Percentiles rank a stretch among this genome's conserved stretches.
These are phyloP conservation scores for Enteromius anoplus DNA, from an alignment of 2,797 vertebrate species.

Conservation along the genomic window DNA sequence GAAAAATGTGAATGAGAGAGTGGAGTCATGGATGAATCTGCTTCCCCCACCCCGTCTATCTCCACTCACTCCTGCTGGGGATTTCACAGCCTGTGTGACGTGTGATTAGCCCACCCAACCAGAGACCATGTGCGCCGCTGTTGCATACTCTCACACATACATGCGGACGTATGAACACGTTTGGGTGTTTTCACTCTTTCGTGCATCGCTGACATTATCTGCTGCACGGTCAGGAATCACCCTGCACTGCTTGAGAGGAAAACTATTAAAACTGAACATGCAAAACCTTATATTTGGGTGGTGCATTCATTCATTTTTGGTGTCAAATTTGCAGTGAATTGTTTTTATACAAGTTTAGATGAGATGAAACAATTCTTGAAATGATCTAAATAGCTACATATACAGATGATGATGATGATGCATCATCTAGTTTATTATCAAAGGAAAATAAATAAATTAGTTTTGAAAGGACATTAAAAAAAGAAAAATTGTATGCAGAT, in stretches of 20 bases:
- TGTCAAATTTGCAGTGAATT: not conserved
- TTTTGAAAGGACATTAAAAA: not conserved
- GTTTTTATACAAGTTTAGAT: not conserved
- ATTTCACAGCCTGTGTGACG: conserved; percentile 55
- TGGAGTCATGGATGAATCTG: conserved; percentile 57
- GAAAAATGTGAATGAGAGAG: conserved; percentile 72
- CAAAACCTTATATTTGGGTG: not conserved
- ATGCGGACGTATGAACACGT: not conserved
- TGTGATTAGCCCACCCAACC: conserved; percentile 61
- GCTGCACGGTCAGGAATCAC: not conserved
- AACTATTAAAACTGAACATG: not conserved
- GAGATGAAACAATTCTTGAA: not conserved
- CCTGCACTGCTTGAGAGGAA: too few relatives aligned
- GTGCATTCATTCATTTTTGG: not conserved
- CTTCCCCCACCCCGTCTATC: not conserved
- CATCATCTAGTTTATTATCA: not conserved
- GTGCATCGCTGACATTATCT: not conserved
- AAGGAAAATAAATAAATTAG: not conserved
- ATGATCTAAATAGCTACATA: not conserved
- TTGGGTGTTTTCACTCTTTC: not conserved
- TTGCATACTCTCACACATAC: conserved; percentile 15
- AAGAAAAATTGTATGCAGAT: not conserved
- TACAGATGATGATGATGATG: not conserved
- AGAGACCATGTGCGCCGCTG: conserved; percentile 54
- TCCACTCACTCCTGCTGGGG: conserved; percentile 17